Evolutionary conservation across 2,888 invertebrate genomes (phyloP).

Genomic region (Gymnocheta viridis): DNA sequence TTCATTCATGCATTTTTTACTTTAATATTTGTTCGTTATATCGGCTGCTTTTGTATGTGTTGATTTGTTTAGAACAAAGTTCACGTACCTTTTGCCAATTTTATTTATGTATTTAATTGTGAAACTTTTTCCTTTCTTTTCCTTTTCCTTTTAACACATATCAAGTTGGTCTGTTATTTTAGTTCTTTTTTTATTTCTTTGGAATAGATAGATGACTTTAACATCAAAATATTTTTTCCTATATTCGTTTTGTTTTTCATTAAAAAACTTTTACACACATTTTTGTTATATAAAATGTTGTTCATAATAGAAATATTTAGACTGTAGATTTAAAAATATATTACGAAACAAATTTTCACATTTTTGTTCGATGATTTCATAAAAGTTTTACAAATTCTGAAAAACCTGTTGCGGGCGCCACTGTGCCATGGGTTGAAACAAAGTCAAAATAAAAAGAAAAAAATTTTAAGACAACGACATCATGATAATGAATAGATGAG

Average conservation of each 20-base stretch:
- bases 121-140: neutral
- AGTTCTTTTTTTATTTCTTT: neutral
- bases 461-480: constrained; percentile 6
- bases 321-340: too few relatives aligned
- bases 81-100: constrained; percentile 67
- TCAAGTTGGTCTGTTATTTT: neutral
- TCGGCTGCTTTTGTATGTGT: constrained; percentile 7
- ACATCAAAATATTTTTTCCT: constrained; percentile 42
- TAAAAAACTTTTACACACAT: too few relatives aligned
- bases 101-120: constrained; percentile 6
- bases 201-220: constrained; percentile 25
- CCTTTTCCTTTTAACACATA: neutral
- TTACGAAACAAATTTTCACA: too few relatives aligned
- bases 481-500: constrained; percentile 69
- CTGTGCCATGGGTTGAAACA: constrained; percentile 9
- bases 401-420: too few relatives aligned
- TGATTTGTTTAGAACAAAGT: constrained; percentile 64
- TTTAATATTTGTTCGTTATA: constrained; percentile 5
- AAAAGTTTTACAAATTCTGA: neutral
- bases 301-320: too few relatives aligned
- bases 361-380: too few relatives aligned
- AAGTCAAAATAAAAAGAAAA: constrained; percentile 2
- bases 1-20: constrained; percentile 29
- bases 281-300: too few relatives aligned
- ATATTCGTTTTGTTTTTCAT: neutral